Evolutionary conservation across 2,113 vertebrate species (phyloP).

Genomic region (Microcebus tavaratra): DNA sequence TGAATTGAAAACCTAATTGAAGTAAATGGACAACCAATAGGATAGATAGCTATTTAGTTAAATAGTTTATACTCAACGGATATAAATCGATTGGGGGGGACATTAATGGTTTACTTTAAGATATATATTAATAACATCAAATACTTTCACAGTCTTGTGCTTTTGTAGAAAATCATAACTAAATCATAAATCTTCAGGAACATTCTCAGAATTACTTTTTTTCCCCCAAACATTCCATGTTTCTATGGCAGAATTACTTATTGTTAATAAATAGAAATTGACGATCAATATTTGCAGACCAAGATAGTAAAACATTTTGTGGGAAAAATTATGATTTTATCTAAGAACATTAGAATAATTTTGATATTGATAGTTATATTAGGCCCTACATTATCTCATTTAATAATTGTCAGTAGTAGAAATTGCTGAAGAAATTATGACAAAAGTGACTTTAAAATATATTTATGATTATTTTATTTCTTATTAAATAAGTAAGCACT

Average conservation of each 20-base stretch:
- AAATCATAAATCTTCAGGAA: constrained; percentile 30
- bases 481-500: background rate
- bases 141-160: background rate
- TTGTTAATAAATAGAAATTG: constrained; percentile 55
- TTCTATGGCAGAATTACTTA: constrained; percentile 4
- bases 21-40: background rate
- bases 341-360: constrained; percentile 26
- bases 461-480: constrained; percentile 35
- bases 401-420: constrained; percentile 43
- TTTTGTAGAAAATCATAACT: background rate
- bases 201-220: constrained; percentile 61
- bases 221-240: too few species aligned
- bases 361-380: constrained; percentile 51
- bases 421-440: constrained; percentile 52
- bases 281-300: constrained; percentile 21
- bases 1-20: constrained; percentile 67
- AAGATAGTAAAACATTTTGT: background rate
- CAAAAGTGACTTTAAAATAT: constrained; percentile 12
- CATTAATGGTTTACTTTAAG: background rate
- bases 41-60: constrained; percentile 43
- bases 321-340: constrained; percentile 34
- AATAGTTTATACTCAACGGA: background rate
- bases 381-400: background rate
- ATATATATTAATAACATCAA: constrained; percentile 25
- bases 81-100: constrained; percentile 5